Conservation (phyloP, 2,113 vertebrate genomes). For the Etheostoma spectabile region DNA sequence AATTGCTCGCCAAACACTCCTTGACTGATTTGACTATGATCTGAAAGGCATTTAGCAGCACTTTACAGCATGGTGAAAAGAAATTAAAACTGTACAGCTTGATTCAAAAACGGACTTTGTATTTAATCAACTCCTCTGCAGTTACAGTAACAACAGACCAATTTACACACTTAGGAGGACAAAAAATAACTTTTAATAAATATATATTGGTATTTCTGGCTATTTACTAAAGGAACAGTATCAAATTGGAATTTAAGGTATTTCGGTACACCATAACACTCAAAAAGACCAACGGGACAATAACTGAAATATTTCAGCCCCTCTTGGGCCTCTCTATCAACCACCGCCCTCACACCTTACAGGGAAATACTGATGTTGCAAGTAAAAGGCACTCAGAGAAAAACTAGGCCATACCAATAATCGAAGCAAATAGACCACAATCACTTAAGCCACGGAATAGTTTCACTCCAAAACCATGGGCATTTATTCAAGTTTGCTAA, state of each 20-base stretch:
- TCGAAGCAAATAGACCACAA: slow-evolving; percentile 47
- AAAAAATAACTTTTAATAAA: slow-evolving; percentile 53
- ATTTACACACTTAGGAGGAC: slow-evolving; percentile 53
- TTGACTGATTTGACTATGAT: slow-evolving; percentile 3
- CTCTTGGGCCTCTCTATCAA: slow-evolving; percentile 43
- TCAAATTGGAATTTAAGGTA: slow-evolving; percentile 31
- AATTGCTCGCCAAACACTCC: rapidly evolving
- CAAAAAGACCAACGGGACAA: slow-evolving; percentile 31
- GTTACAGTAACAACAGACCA: slow-evolving; percentile 54
- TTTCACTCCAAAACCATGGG: slow-evolving; percentile 49
- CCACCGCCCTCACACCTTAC: slow-evolving; percentile 49
- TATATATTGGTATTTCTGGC: slow-evolving; percentile 68
- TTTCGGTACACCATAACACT: slow-evolving; percentile 49
- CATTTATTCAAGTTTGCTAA: background rate
- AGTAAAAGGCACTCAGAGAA: slow-evolving; percentile 76
- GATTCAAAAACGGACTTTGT: slow-evolving; percentile 49
- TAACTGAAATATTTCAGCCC: slow-evolving; percentile 19
- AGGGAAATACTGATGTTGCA: slow-evolving; percentile 45
- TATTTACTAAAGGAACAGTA: slow-evolving; percentile 27
- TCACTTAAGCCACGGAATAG: slow-evolving; percentile 30
- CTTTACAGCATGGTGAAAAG: background rate
- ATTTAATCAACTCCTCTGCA: slow-evolving; percentile 62
- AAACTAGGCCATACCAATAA: slow-evolving; percentile 55
- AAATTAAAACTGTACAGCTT: background rate
- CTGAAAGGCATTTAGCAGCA: background rate